These are phyloP conservation scores for Metellina segmentata DNA, from an alignment of 2,888 invertebrate species.

Conservation along the genomic window DNA sequence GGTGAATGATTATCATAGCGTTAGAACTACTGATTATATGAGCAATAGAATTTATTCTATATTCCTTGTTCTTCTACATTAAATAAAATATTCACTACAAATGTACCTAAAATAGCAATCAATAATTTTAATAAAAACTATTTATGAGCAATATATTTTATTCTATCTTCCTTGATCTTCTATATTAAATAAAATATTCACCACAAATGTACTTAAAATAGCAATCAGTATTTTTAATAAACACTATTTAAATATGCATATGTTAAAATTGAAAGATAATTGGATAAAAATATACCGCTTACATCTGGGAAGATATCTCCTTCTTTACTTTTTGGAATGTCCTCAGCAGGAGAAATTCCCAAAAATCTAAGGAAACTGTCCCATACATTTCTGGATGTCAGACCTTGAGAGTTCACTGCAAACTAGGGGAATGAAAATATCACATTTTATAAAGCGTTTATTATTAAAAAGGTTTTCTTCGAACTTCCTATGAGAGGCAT, in stretches of 20 bases:
- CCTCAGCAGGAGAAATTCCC: background rate
- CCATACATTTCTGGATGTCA: slow-evolving; percentile 14
- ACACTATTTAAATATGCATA: background rate
- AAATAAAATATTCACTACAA: no score
- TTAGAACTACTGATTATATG: background rate
- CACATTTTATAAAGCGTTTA: no score
- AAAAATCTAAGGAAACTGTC: background rate
- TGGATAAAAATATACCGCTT: background rate
- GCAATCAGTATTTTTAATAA: no score
- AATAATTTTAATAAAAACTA: no score
- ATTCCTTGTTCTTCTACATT: no score
- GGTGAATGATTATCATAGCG: background rate
- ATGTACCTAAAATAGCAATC: no score
- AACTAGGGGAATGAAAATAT: background rate
- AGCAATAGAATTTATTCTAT: background rate
- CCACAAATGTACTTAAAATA: no score
- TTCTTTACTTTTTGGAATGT: slow-evolving; percentile 20
- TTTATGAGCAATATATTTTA: background rate
- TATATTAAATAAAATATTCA: no score
- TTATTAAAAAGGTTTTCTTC: no score
- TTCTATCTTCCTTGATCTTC: no score
- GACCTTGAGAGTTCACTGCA: slow-evolving; percentile 27
- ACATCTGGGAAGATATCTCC: slow-evolving; percentile 21
- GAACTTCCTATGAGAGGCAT: no score
- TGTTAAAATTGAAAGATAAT: background rate